Conservation (phyloP, 2,888 invertebrate species). For the Alsophila aescularia region DNA sequence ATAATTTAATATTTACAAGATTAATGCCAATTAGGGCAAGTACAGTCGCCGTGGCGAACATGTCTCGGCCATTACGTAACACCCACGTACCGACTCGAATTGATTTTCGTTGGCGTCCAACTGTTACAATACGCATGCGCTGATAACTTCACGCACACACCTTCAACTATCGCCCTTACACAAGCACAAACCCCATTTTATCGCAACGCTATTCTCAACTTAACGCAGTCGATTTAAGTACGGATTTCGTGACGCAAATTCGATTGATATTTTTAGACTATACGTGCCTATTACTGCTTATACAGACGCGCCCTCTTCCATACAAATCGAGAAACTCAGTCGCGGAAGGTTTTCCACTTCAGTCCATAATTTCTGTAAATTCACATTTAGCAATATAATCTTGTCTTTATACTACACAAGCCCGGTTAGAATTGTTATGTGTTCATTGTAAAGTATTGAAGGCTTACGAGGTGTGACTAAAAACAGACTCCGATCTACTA, state of each 20-base stretch:
- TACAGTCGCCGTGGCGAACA: constrained; percentile 60
- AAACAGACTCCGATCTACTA: constrained; percentile 68
- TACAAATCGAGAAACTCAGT: constrained; percentile 74
- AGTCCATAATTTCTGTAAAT: constrained; percentile 68
- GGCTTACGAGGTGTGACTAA: constrained; percentile 55
- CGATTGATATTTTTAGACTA: constrained; percentile 78
- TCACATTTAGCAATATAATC: constrained; percentile 59
- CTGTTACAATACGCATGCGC: constrained; percentile 69
- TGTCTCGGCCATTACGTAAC: constrained; percentile 77
- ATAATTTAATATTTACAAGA: constrained; percentile 29
- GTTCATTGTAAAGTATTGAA: constrained; percentile 40
- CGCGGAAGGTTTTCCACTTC: constrained; percentile 74
- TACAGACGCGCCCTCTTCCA: constrained; percentile 79
- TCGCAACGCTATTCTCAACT: constrained; percentile 37
- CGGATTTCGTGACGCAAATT: constrained; percentile 19
- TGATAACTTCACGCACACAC: constrained; percentile 62
- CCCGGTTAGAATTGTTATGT: constrained; percentile 47
- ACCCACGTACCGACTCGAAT: constrained; percentile 74
- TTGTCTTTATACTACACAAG: constrained; percentile 43
- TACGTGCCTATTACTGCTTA: constrained; percentile 69
- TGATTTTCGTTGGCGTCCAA: constrained; percentile 77
- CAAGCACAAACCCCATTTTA: constrained; percentile 40
- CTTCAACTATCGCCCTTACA: constrained; percentile 49
- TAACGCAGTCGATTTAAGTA: constrained; percentile 32
- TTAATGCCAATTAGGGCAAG: constrained; percentile 63